These are phyloP conservation scores for Ranitomeya imitator DNA, from an alignment of 2,113 vertebrate species.

Conservation along the genomic window DNA sequence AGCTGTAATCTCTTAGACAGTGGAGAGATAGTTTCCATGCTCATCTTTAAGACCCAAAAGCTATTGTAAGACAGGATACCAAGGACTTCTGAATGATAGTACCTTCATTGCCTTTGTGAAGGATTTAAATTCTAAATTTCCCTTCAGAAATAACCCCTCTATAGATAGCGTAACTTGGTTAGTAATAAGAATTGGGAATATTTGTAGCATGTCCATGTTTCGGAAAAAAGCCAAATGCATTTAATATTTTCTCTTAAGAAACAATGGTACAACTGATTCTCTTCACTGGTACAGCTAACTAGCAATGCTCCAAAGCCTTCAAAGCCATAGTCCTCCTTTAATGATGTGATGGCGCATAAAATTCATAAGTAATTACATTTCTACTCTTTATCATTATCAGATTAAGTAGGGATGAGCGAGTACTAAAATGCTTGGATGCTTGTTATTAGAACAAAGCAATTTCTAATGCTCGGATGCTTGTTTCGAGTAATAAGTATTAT, in stretches of 20 bases:
- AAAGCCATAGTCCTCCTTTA: background rate
- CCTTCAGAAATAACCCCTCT: background rate
- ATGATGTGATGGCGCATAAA: background rate
- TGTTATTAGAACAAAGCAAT: no score
- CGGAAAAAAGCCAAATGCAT: background rate
- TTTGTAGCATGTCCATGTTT: background rate
- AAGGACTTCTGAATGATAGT: constrained; percentile 55
- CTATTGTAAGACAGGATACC: constrained; percentile 23
- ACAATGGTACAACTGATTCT: background rate
- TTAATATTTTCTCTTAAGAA: background rate
- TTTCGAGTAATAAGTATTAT: no score
- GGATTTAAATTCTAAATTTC: background rate
- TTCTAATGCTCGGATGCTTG: no score
- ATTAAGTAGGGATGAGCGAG: no score
- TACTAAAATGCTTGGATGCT: no score
- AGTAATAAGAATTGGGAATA: background rate
- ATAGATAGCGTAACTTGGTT: background rate
- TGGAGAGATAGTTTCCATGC: constrained; percentile 18
- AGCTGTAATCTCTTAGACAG: constrained; percentile 54
- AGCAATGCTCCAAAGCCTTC: background rate
- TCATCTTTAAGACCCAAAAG: constrained; percentile 15
- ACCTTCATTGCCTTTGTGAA: background rate
- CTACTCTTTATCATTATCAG: background rate
- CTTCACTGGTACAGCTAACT: background rate
- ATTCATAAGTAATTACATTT: background rate